These are phyloP conservation scores for Baronia brevicornis DNA, from an alignment of 2,888 invertebrate species.

Conservation along the genomic window DNA sequence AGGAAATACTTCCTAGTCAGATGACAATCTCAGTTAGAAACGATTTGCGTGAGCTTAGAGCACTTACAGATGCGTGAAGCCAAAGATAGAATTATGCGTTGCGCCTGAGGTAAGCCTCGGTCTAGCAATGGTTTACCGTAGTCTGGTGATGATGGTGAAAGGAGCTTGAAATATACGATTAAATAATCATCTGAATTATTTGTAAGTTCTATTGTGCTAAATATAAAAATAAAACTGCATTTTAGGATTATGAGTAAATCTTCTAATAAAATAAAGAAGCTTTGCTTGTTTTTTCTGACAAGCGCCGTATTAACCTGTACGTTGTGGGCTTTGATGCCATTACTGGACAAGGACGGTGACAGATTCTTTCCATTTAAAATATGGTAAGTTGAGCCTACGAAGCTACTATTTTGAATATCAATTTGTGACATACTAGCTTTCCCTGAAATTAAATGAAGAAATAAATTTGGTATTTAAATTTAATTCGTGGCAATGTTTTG, in stretches of 20 bases:
- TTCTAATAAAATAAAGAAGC: constrained; percentile 36
- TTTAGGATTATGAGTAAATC: constrained; percentile 37
- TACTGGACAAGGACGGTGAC: constrained; percentile 40
- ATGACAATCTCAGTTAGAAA: too few species aligned
- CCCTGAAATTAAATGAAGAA: background rate
- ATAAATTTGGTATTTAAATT: background rate
- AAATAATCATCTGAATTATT: too few species aligned
- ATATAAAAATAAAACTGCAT: too few species aligned
- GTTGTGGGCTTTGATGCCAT: constrained; percentile 53
- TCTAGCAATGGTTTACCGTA: too few species aligned
- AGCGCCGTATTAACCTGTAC: constrained; percentile 46
- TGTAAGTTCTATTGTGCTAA: too few species aligned
- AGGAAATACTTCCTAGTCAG: too few species aligned
- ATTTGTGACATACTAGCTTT: background rate
- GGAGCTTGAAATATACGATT: too few species aligned
- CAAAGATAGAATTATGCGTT: too few species aligned
- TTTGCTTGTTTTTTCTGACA: constrained; percentile 45
- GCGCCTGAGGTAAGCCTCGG: too few species aligned
- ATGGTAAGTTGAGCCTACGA: constrained; percentile 38
- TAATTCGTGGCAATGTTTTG: background rate
- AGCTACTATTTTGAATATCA: background rate
- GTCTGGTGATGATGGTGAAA: too few species aligned
- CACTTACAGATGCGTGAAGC: too few species aligned
- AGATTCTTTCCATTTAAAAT: constrained; percentile 56
- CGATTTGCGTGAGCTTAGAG: too few species aligned